These are phyloP conservation scores for Lichenostomus cassidix DNA, from an alignment of 2,113 vertebrate species.

Conservation along the genomic window DNA sequence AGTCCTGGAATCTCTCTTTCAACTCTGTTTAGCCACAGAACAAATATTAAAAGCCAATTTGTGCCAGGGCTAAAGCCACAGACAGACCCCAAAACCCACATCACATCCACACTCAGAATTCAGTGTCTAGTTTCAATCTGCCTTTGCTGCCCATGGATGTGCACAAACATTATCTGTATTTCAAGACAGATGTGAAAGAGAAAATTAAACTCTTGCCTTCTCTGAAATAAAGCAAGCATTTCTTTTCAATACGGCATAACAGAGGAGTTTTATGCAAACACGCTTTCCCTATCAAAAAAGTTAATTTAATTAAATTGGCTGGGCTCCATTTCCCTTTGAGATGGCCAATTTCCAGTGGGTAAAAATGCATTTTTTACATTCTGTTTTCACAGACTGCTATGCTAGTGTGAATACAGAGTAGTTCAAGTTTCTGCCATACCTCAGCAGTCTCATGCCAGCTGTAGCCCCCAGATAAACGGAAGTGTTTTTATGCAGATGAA, in stretches of 20 bases:
- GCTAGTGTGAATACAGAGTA: neutral
- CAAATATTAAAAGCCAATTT: neutral
- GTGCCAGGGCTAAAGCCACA: neutral
- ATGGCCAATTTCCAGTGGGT: neutral
- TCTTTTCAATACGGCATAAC: neutral
- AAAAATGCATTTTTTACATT: neutral
- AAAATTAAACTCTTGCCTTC: neutral
- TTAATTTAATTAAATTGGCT: constrained; percentile 20
- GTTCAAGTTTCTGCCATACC: constrained; percentile 72
- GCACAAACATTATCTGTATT: neutral
- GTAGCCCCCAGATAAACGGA: constrained; percentile 90
- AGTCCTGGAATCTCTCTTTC: neutral
- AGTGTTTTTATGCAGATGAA: constrained; percentile 76
- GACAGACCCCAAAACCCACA: neutral
- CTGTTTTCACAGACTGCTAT: neutral
- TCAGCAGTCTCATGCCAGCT: constrained; percentile 92
- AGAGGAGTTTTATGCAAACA: neutral
- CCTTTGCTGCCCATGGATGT: neutral
- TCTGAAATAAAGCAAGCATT: neutral
- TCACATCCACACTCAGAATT: neutral
- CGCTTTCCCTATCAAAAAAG: neutral
- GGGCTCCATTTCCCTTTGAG: constrained; percentile 9
- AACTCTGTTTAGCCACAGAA: neutral
- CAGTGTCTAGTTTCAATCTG: neutral
- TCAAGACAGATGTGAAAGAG: neutral